Base-by-base conservation (phyloP, 2,113 vertebrate species). In the Pteruthius melanotis region DNA sequence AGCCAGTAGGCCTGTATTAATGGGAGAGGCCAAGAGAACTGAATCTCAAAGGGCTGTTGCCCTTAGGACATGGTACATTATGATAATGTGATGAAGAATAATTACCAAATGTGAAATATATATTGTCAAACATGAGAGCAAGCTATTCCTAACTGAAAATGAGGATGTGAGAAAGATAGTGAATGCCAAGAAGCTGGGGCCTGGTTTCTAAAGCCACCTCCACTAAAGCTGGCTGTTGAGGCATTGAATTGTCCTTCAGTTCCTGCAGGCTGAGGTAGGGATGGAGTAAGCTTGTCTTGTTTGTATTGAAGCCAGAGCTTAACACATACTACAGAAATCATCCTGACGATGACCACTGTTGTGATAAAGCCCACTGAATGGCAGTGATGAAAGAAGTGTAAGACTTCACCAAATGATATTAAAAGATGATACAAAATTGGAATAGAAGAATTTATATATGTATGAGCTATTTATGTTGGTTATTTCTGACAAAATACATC, bases 31-130 rank as follows among this genome's bases (percentile, higher is more conserved):
- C 96, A 95, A 78, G 93, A 94, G 88, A 94, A 63, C 93, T 70
- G 87, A 96, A 86, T 96, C 93, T 95, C 94, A 96, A 93, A 96
- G 79, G 95, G 83, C 88, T 77, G 63, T 70, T 96, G 92, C 95
- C 96, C 92, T 96, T 78, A 97, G 94, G 96, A 96, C 60, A 83
- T 56, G 68, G 85, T 83, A 78, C 71, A 93, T 96, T 97, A 97
- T 97, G 95, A 95, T 96, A 96, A 97, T 97, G 76, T 90, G 92
- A 96, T 95, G 96, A 95, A 93, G 92, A 96, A 97, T 97, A 96
- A 97, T 96, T 97, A 94, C 94, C 44, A 93, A 94, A 96, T 90
- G 71, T 95, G 95, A 96, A 96, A 96, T 94, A 93, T 71, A 88
- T 93, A 92, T 94, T 93, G 94, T 95, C 93, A 95, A 94, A 94